Evolutionary conservation across 2,113 vertebrate genomes (phyloP), one percentile per base, ranked within the genome.

Genomic region (Arothron firmamentum): DNA sequence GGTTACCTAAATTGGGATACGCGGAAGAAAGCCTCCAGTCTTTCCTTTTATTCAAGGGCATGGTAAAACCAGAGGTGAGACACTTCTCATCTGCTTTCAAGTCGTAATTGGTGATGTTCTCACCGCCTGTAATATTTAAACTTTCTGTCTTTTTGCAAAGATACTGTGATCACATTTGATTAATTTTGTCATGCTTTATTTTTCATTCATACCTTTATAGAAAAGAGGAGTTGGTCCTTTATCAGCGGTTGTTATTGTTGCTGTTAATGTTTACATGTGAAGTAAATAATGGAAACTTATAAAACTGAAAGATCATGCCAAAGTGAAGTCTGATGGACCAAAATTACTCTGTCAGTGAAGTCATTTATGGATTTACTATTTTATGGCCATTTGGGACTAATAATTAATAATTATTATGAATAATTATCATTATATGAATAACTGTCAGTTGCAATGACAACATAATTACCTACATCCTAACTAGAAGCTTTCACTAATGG

Each of bases 51-150:
- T 62, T 65, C 63, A 79, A 78, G 82, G 85, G 77, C 74, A 88
- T 87, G 85, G n/a, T 65, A 41, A 72, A 80, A 72, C 69, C 69
- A 19, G 85, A 88, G 86, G 88, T 89, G 55, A 87, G 77, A 45
- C 20, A 23, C 54, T 59, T 48, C 43, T 21, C 1, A 15, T n/a
- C 53, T 45, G 2, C 16, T 62, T 62, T 49, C 1, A 18, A 56
- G 21, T 53, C 23, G 31, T 11, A 21, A 13, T 45, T 45, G 43
- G 12, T 45, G 43, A 48, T 48, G 17, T 48, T 6, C n/a, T 17
- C 2, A 17, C n/a, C n/a, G 16, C 16, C 46, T 48, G 2, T 43
- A 28, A 43, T 43, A 17, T 45, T 45, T 16, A 38, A 38, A 38
- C 34, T 38, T 38, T 38, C 34, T 23, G 2, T 23, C 21, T 38